Base-by-base conservation (phyloP, 1,140 invertebrate species). In the Globodera rostochiensis region DNA sequence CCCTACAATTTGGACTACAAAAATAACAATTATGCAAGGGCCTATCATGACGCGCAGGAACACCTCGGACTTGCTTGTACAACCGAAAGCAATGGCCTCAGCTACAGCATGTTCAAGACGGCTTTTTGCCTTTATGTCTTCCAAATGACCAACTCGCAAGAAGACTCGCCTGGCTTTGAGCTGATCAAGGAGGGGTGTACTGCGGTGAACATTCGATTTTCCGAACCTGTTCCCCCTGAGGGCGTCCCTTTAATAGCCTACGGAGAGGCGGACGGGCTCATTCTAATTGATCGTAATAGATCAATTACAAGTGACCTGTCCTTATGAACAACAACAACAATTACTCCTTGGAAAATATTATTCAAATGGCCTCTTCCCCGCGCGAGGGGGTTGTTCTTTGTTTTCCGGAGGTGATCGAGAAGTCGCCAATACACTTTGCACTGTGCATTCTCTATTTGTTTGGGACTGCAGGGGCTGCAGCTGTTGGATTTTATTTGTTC, bases 1-100 rank as follows among this genome's bases (percentile, higher is more conserved):
- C 75, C 46, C 1, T 80, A 80, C 21, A 25, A 7, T 19, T 77
- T 80, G 7, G 75, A 80, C 45, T 80, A 21, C 67, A 47, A 47
- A 78, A 80, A 80, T 21, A 79, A 50, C 47, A 82, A 82, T 8
- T 82, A 82, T 46, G 8, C 49, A 19, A 9, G 79, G 6, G 75
- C 78, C 45, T 78, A 25, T 82, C 75, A 80, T 15, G 79, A 80
- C 77, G 8, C 57, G 5, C 6, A 49, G 19, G 25, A 36, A 1
- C 36, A 36, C 5, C 15, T 80, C 36, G 73, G 74, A 19, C 3
- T n/a, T 1, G 21, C 19, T 1, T 80, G 49, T 3, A 36, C 75
- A 19, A 9, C 11, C 4, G 73, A 78, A n/a, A 49, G 36, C 67
- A 80, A 80, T 3, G 79, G 79, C 1, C 77, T 80, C 0, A 49